Percentiles rank a stretch among this genome's conserved stretches.
Conservation (phyloP, 1,140 invertebrate species). For the Bombus pyrosoma region DNA sequence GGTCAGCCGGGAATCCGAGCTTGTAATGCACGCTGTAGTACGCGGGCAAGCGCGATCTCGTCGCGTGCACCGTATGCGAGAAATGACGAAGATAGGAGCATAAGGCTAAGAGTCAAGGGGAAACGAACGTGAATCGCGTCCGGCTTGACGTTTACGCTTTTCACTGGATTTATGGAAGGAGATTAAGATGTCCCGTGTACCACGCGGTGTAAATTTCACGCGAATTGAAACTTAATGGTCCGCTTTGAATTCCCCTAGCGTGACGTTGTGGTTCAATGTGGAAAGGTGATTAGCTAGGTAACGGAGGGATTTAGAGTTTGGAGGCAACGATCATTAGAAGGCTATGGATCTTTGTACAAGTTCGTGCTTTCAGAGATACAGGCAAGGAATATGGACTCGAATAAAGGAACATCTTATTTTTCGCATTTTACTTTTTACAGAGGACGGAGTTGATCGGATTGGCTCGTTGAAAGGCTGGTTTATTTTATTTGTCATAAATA, state of each 20-base stretch:
- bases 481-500: no score
- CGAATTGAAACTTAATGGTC: slow-evolving; percentile 6
- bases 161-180: neutral
- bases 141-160: slow-evolving; percentile 27
- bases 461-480: no score
- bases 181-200: neutral
- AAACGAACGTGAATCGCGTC: neutral
- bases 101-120: neutral
- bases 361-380: no score
- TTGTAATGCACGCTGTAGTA: slow-evolving; percentile 48
- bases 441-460: no score
- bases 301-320: no score
- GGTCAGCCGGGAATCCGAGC: slow-evolving; percentile 44
- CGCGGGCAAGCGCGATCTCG: slow-evolving; percentile 14
- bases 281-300: neutral
- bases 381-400: no score
- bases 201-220: neutral
- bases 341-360: no score
- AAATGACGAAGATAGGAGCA: slow-evolving; percentile 23
- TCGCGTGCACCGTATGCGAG: slow-evolving; percentile 50
- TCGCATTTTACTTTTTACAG: no score
- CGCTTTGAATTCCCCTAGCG: neutral
- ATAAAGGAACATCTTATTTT: no score
- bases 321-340: no score
- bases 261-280: neutral